Evolutionary conservation across 2,888 invertebrate genomes (phyloP).

Genomic region (Oeneis ivallda): DNA sequence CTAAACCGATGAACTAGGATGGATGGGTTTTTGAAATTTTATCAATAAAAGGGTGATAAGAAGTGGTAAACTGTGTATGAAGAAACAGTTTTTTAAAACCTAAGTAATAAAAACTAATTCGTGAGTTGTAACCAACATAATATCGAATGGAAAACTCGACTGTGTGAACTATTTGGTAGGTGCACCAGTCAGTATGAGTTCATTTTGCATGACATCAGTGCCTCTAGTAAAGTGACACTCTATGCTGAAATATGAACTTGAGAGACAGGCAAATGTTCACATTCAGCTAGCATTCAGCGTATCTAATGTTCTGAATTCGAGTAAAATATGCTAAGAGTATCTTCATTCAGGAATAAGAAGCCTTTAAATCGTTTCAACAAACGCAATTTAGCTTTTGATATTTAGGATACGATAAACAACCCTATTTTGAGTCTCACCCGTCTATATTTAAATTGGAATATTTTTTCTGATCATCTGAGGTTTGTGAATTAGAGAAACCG

Average conservation of each 20-base stretch:
- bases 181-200: neutral
- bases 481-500: too few species aligned
- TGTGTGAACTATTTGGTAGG: neutral
- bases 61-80: too few species aligned
- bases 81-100: too few species aligned
- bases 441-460: neutral
- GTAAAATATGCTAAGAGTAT: conserved; percentile 17
- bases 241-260: conserved; percentile 16
- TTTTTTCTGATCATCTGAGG: too few species aligned
- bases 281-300: conserved; percentile 21
- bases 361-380: neutral
- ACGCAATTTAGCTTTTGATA: neutral
- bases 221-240: neutral
- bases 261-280: conserved; percentile 23
- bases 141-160: too few species aligned
- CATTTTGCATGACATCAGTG: neutral
- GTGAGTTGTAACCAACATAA: too few species aligned
- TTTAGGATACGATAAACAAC: neutral
- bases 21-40: too few species aligned
- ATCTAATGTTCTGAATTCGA: conserved; percentile 22
- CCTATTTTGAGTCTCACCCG: neutral
- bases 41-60: too few species aligned
- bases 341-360: conserved; percentile 9
- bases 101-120: too few species aligned
- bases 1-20: too few species aligned